Evolutionary conservation across 2,113 vertebrate species (phyloP).

Genomic region (Pandion haliaetus): DNA sequence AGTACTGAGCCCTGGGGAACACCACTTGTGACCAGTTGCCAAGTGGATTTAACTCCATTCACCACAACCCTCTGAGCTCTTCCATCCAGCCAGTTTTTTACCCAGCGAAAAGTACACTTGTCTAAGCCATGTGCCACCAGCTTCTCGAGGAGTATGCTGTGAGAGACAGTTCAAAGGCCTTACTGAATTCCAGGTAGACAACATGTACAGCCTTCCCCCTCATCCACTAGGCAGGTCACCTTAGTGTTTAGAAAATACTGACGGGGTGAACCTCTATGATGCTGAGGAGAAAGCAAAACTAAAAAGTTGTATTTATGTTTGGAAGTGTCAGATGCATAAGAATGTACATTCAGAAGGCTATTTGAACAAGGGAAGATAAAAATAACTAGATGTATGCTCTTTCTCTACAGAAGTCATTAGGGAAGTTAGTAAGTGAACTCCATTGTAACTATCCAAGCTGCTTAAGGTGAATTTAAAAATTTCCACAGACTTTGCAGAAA

Average conservation of each 20-base stretch:
- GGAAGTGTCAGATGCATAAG: background rate
- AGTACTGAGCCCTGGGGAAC: too few relatives aligned
- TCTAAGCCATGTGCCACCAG: too few relatives aligned
- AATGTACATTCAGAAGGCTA: background rate
- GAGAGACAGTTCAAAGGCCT: too few relatives aligned
- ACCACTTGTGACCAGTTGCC: too few relatives aligned
- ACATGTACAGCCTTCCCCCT: too few relatives aligned
- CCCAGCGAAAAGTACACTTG: too few relatives aligned
- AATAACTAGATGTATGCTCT: background rate
- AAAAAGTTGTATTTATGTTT: background rate
- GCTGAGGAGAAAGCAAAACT: background rate
- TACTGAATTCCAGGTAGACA: too few relatives aligned
- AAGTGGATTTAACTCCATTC: too few relatives aligned
- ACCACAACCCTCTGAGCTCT: too few relatives aligned
- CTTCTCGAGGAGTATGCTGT: too few relatives aligned
- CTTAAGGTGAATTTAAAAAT: background rate
- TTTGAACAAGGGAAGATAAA: background rate
- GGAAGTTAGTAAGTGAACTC: background rate
- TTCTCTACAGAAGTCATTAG: background rate
- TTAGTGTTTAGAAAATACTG: background rate
- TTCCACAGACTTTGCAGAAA: background rate
- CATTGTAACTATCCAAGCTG: background rate
- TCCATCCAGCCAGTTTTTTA: too few relatives aligned
- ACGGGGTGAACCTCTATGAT: background rate
- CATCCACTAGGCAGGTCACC: too few relatives aligned